These are phyloP conservation scores for Lutjanus argentimaculatus DNA, from an alignment of 2,797 vertebrate genomes.

Conservation along the genomic window DNA sequence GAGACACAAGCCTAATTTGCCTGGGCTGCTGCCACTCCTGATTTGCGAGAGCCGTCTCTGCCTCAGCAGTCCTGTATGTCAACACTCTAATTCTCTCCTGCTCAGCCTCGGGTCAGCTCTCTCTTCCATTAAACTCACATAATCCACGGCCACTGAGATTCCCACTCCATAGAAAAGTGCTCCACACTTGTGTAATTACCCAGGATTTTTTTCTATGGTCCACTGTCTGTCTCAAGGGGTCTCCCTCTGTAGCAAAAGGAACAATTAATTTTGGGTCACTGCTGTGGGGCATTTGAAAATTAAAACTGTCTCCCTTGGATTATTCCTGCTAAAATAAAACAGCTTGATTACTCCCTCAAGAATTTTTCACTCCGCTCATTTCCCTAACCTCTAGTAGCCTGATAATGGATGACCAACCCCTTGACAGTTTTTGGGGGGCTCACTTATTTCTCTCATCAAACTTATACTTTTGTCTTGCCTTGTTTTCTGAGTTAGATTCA, in stretches of 20 bases:
- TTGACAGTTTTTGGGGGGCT: conserved; percentile 11
- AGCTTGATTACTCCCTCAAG: conserved; percentile 77
- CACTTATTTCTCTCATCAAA: conserved; percentile 28
- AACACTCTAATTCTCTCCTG: conserved; percentile 64
- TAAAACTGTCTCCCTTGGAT: conserved; percentile 83
- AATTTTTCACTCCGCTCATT: conserved; percentile 65
- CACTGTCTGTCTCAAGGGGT: conserved; percentile 78
- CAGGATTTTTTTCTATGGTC: conserved; percentile 61
- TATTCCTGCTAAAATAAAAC: conserved; percentile 82
- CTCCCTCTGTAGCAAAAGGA: conserved; percentile 79
- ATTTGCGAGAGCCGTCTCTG: conserved; percentile 47
- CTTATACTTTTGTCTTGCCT: neutral
- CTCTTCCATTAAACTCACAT: conserved; percentile 65
- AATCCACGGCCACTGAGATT: conserved; percentile 68
- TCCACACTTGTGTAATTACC: conserved; percentile 83
- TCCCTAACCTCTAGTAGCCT: conserved; percentile 71
- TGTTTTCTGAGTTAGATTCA: conserved; percentile 8
- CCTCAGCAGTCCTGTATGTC: conserved; percentile 62
- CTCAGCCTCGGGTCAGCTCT: conserved; percentile 68
- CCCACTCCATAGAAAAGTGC: conserved; percentile 67
- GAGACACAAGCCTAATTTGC: conserved; percentile 44
- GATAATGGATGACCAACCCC: conserved; percentile 61
- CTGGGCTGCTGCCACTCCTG: conserved; percentile 49
- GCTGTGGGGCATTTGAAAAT: conserved; percentile 84
- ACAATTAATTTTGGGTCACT: conserved; percentile 87